These are phyloP conservation scores for Onthophagus sagittarius DNA, from an alignment of 2,888 invertebrate species.

Conservation along the genomic window DNA sequence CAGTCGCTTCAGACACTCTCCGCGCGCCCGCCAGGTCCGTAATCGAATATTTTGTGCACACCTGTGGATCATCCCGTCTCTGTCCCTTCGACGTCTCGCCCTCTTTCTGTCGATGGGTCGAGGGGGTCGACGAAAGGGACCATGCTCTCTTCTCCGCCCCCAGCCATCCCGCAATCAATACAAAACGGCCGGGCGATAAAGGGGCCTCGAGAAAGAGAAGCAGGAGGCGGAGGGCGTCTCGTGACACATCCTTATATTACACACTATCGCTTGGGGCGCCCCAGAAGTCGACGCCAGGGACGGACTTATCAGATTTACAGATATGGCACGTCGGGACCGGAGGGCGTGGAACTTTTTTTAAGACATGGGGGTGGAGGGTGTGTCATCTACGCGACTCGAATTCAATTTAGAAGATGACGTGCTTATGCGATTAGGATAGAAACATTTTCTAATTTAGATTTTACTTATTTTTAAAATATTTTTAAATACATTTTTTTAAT, in stretches of 20 bases:
- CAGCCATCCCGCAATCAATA: constrained; percentile 6
- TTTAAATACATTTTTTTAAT: too few species aligned
- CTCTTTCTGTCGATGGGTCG: background rate
- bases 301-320: constrained; percentile 12
- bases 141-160: background rate
- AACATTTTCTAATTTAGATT: too few species aligned
- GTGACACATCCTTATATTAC: constrained; percentile 13
- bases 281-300: constrained; percentile 1
- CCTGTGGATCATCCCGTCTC: constrained; percentile 20
- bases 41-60: constrained; percentile 23
- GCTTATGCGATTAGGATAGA: too few species aligned
- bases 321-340: constrained; percentile 5
- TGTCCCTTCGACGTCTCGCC: background rate
- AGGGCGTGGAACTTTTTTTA: background rate
- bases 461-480: too few species aligned
- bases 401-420: background rate
- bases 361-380: background rate
- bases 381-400: background rate
- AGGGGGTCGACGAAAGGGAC: background rate
- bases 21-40: background rate
- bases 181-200: constrained; percentile 8
- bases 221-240: background rate
- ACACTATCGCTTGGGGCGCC: constrained; percentile 8
- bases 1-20: background rate
- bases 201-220: background rate